Conservation (phyloP, 2,797 vertebrate genomes). For the Urocyon cinereoargenteus region DNA sequence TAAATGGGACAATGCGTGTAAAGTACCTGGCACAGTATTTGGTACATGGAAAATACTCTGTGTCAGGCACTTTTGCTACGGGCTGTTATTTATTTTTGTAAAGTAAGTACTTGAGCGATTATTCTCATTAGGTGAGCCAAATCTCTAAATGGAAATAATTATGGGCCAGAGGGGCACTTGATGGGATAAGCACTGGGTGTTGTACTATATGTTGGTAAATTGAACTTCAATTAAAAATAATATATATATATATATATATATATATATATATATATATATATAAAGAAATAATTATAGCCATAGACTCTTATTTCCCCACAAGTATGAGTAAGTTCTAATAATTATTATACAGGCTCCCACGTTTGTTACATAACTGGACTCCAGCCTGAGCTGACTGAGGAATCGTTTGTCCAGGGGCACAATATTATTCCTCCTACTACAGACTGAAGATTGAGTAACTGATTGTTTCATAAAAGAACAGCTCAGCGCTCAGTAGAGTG, state of each 20-base stretch:
- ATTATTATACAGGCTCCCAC: not conserved
- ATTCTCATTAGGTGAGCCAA: constrained; percentile 41
- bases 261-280: too few species aligned
- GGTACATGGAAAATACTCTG: not conserved
- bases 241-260: too few species aligned
- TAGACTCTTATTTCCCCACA: constrained; percentile 46
- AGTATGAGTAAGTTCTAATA: constrained; percentile 14
- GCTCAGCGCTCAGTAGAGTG: not conserved
- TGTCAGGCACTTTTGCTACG: not conserved
- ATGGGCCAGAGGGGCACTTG: not conserved
- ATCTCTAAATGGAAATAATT: constrained; percentile 44
- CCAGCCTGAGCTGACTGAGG: not conserved
- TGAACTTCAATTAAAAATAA: too few species aligned
- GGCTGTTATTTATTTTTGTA: not conserved
- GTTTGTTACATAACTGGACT: constrained; percentile 55
- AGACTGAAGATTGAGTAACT: constrained; percentile 37
- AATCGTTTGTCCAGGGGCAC: constrained; percentile 67
- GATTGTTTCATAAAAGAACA: constrained; percentile 60
- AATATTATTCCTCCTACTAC: constrained; percentile 68
- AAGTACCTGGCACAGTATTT: not conserved
- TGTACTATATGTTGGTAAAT: too few species aligned
- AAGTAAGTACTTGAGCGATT: not conserved
- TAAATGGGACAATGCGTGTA: not conserved
- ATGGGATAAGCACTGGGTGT: too few species aligned
- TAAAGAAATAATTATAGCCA: not conserved